Evolutionary conservation across 2,113 vertebrate genomes (phyloP).

Genomic region (Cathartes aura): DNA sequence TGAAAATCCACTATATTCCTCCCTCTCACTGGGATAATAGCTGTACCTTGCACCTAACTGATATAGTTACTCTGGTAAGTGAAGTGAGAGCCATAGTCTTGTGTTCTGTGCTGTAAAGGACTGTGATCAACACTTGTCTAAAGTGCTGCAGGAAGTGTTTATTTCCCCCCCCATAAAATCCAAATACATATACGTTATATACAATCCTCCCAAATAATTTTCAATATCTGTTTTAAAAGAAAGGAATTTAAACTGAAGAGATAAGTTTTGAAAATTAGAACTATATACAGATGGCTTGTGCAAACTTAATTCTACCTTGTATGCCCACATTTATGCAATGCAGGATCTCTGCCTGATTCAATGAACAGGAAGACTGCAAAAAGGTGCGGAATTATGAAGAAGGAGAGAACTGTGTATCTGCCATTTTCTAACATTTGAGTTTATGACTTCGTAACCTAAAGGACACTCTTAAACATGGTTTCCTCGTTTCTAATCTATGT

Average conservation of each 20-base stretch:
- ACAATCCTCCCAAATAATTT: background rate
- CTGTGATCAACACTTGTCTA: background rate
- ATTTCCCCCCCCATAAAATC: background rate
- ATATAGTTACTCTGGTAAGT: background rate
- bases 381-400: background rate
- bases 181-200: background rate
- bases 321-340: background rate
- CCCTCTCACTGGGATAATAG: background rate
- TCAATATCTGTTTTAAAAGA: background rate
- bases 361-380: background rate
- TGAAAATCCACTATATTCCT: background rate
- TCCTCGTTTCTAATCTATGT: background rate
- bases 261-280: background rate
- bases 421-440: background rate
- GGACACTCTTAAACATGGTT: background rate
- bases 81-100: background rate
- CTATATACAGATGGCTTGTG: background rate
- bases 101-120: background rate
- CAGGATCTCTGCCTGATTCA: background rate
- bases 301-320: background rate
- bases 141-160: background rate
- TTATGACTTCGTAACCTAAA: background rate
- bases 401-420: background rate
- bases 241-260: background rate
- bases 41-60: background rate